phyloP scores from a whole-genome alignment of 2,113 vertebrate species.

The Falcunculus frontatus region DNA sequence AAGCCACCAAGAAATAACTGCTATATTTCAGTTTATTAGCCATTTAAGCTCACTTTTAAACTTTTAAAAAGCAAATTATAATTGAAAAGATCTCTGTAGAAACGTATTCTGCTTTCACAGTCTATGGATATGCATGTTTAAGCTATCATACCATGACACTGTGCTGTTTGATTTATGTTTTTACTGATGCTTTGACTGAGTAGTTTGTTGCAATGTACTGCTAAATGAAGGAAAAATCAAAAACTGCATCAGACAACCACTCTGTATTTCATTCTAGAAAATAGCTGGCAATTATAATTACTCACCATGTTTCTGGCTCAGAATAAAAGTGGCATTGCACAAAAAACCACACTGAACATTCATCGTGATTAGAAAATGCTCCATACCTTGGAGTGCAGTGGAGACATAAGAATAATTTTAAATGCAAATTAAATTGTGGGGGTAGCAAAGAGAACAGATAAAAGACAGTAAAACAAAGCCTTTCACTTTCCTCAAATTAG shows the following conservation, averaged over 20 bases:
- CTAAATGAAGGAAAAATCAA: slow-evolving; percentile 45
- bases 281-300: slow-evolving; percentile 71
- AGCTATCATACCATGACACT: slow-evolving; percentile 14
- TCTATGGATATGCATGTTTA: background rate
- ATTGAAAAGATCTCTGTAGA: background rate
- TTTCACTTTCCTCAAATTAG: slow-evolving; percentile 79
- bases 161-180: slow-evolving; percentile 33
- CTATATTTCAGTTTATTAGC: background rate
- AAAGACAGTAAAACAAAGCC: slow-evolving; percentile 80
- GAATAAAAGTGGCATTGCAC: slow-evolving; percentile 70
- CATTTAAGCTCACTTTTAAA: background rate
- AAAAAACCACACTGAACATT: slow-evolving; percentile 64
- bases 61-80: background rate
- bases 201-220: slow-evolving; percentile 31
- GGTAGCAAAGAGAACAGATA: slow-evolving; percentile 76
- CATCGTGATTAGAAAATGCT: slow-evolving; percentile 71
- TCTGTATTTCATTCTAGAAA: slow-evolving; percentile 64
- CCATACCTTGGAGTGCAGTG: slow-evolving; percentile 71
- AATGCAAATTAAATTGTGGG: slow-evolving; percentile 83
- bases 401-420: slow-evolving; percentile 78
- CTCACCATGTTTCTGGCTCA: slow-evolving; percentile 72
- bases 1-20: background rate
- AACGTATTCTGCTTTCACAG: background rate
- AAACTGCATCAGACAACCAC: slow-evolving; percentile 30
- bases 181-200: slow-evolving; percentile 38